These are phyloP conservation scores for Pachypanchax playfairii DNA, from an alignment of 2,113 vertebrate species.

Conservation along the genomic window DNA sequence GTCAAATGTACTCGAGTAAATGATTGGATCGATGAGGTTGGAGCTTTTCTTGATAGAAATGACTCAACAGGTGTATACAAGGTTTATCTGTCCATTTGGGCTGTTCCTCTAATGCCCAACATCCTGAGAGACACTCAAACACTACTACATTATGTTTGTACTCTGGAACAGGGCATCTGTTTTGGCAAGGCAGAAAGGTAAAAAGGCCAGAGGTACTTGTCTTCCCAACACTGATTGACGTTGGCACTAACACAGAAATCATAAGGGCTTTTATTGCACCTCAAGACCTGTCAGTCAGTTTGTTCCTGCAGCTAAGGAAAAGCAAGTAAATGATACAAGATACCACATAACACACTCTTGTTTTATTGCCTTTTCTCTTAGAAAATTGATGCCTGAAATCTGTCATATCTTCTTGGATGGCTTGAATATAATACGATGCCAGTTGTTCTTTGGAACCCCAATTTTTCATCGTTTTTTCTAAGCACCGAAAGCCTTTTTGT, in stretches of 20 bases:
- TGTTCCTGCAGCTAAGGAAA: conserved; percentile 39
- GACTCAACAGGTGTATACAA: conserved; percentile 1
- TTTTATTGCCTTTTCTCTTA: conserved; percentile 40
- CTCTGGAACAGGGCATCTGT: conserved; percentile 37
- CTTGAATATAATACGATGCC: conserved; percentile 8
- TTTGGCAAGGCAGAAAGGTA: conserved; percentile 46
- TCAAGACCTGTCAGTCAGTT: conserved; percentile 43
- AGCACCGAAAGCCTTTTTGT: conserved; percentile 8
- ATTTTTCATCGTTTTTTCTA: conserved; percentile 9
- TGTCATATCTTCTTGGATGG: conserved; percentile 33
- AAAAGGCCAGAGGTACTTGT: conserved; percentile 44
- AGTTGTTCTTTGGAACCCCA: conserved; percentile 25
- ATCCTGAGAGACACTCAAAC: conserved; percentile 8
- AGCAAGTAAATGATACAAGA: conserved; percentile 60
- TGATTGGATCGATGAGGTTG: neutral
- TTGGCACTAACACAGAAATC: conserved; percentile 60
- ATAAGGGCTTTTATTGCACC: conserved; percentile 50
- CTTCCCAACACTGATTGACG: conserved; percentile 65
- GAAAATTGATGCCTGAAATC: conserved; percentile 34
- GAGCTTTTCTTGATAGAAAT: conserved; percentile 5
- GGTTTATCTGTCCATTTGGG: conserved; percentile 28
- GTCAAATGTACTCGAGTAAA: conserved; percentile 15
- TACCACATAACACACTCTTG: conserved; percentile 35
- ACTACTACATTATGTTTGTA: conserved; percentile 18
- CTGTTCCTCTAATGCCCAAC: conserved; percentile 28